A percentile compares a stretch with the other conserved stretches of the same genome.
phyloP scores from a whole-genome alignment of 1,140 invertebrate species.

The Brachionus angularis region DNA sequence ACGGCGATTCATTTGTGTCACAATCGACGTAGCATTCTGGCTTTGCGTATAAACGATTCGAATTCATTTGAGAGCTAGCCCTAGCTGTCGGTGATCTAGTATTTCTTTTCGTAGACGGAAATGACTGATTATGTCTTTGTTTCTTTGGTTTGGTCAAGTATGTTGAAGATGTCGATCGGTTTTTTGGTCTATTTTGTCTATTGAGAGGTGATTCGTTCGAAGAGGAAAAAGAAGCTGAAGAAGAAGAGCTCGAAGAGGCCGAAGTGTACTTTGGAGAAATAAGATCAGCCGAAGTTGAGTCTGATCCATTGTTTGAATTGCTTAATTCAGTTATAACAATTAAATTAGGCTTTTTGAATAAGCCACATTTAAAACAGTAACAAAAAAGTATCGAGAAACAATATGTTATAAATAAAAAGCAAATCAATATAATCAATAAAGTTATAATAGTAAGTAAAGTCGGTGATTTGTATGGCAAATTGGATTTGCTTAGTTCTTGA shows the following conservation, averaged over 20 bases:
- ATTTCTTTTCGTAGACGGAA: not conserved
- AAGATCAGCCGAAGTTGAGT: not conserved
- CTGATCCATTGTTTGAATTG: not conserved
- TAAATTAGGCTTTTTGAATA: slow-evolving; percentile 27
- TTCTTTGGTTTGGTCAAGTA: not conserved
- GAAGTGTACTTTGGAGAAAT: not conserved
- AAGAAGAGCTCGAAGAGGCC: too few species aligned
- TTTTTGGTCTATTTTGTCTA: not conserved
- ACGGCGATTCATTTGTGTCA: not conserved
- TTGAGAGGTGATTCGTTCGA: not conserved
- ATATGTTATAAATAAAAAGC: not conserved
- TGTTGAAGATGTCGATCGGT: too few species aligned
- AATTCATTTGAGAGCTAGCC: not conserved
- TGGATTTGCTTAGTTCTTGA: not conserved
- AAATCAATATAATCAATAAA: not conserved
- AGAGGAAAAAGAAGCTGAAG: not conserved
- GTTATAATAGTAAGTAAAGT: slow-evolving; percentile 9
- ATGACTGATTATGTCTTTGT: not conserved
- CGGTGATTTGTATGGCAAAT: not conserved
- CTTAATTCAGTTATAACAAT: not conserved
- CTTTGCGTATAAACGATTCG: not conserved
- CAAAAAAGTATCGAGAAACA: slow-evolving; percentile 24
- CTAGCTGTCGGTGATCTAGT: not conserved
- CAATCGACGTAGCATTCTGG: not conserved
- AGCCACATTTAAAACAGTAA: slow-evolving; percentile 28